Base-by-base conservation (phyloP, 2,113 vertebrate species). In the Meleagris gallopavo region DNA sequence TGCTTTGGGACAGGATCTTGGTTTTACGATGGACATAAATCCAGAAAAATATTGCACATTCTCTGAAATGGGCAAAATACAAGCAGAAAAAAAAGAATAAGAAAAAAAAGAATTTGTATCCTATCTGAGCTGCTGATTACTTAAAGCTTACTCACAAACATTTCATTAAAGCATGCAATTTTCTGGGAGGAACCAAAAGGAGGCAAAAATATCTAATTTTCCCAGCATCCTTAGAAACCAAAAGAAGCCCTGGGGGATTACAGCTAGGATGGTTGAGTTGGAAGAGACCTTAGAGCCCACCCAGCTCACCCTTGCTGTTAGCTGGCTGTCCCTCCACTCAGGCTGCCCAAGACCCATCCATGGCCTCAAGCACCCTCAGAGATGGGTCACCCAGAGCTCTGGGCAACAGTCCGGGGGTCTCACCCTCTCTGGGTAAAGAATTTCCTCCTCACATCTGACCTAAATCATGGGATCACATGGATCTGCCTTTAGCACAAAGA, bases 101-200 rank as follows among this genome's bases (percentile, higher is more conserved):
- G 92, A 84, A 76, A 92, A 20, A 73, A 94, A 92, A 84, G 34
- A 86, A 90, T 91, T 89, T 82, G 80, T 41, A 64, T 84, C 41
- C 93, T 82, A 82, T 82, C 71, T 45, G 67, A 60, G 45, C 86
- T 94, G 62, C 80, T 67, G 81, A 62, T 9, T 93, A 36, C 80
- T 94, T 88, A 77, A 52, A 96, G 75, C 86, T 88, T 64, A 74
- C 38, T 48, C 16, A 50, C 1, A 1, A 70, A 25, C 46, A 12
- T 81, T 93, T 96, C 82, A 93, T 94, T 91, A 96, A 93, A 74
- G 83, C 83, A 57, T 32, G 72, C 0, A 5, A 78, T 91, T 88
- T 86, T 83, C 79, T 73, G 86, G 72, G 91, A 72, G 70, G 70
- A 46, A 77, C 30, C 38, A 60, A 81, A 82, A 90, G 29, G 43